These are phyloP conservation scores for Dendrophyllia cribrosa DNA, from an alignment of 64 coral and sea anemone species.

Conservation along the genomic window DNA sequence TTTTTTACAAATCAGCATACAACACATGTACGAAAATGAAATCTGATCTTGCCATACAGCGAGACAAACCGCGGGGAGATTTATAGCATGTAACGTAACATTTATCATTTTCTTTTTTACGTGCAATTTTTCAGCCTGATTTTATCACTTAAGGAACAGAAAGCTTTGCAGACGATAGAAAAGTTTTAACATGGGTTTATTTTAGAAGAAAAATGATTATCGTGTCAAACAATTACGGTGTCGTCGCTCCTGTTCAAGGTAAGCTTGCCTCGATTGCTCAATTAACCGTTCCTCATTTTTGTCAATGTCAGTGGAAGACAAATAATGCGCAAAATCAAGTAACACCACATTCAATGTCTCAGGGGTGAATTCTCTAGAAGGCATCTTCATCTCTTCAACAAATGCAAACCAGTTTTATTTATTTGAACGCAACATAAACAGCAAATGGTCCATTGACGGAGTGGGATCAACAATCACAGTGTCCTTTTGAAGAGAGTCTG, in stretches of 20 bases:
- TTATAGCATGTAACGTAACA: too few relatives aligned
- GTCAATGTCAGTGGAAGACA: conserved; percentile 44
- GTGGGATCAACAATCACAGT: neutral
- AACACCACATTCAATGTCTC: conserved; percentile 57
- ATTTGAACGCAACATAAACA: conserved; percentile 37
- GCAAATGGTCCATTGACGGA: conserved; percentile 12
- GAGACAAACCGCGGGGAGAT: too few relatives aligned
- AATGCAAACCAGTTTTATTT: conserved; percentile 73
- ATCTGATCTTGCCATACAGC: too few relatives aligned
- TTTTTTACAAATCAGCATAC: too few relatives aligned
- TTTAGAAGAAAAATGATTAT: too few relatives aligned
- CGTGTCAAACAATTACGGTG: too few relatives aligned
- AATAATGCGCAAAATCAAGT: conserved; percentile 50
- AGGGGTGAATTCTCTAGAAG: conserved; percentile 6
- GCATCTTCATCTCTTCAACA: conserved; percentile 39
- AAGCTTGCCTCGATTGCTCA: conserved; percentile 58
- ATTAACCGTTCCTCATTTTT: conserved; percentile 51
- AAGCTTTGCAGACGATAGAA: too few relatives aligned
- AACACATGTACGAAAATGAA: too few relatives aligned
- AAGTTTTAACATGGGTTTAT: too few relatives aligned
- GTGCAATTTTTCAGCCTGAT: too few relatives aligned
- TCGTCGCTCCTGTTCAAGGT: conserved; percentile 22
- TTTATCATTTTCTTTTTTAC: too few relatives aligned
- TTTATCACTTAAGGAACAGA: too few relatives aligned
- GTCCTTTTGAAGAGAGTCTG: conserved; percentile 11